Conservation (phyloP, 92 coral and sea anemone species). For the Heliopora coerulea region DNA sequence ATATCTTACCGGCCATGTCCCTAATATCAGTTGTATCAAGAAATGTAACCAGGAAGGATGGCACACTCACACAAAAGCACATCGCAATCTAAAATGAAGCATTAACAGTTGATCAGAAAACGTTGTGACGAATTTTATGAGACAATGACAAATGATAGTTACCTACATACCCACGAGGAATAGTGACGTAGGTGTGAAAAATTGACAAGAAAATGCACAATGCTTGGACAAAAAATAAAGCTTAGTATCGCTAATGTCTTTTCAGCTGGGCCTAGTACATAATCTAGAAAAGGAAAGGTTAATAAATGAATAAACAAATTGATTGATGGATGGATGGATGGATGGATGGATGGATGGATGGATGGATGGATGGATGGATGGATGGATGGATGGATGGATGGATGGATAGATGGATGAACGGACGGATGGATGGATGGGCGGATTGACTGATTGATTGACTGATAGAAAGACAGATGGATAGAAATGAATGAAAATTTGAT, state of each 20-base stretch:
- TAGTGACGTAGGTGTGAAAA: slow-evolving; percentile 6
- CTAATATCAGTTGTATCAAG: slow-evolving; percentile 35
- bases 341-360: no score
- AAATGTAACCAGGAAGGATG: slow-evolving; percentile 18
- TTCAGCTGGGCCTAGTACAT: slow-evolving; percentile 25
- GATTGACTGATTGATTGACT: no score
- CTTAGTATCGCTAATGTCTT: slow-evolving; percentile 24
- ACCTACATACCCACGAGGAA: slow-evolving; percentile 9
- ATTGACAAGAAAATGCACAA: slow-evolving; percentile 29
- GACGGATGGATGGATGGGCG: no score
- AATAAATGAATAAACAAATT: no score
- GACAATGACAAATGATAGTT: background rate
- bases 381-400: no score
- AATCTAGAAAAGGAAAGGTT: slow-evolving; percentile 1
- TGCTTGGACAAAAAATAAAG: slow-evolving; percentile 25
- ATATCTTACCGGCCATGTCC: slow-evolving; percentile 36
- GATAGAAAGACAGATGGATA: no score
- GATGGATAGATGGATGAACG: no score
- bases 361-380: no score
- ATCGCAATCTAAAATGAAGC: slow-evolving; percentile 11
- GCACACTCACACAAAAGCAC: slow-evolving; percentile 11
- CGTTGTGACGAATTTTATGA: no score
- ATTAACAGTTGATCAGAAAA: no score
- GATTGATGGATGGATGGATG: no score
- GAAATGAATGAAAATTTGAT: no score